Conservation (phyloP, 2,797 vertebrate genomes). For the Notoglanidium macrostoma region DNA sequence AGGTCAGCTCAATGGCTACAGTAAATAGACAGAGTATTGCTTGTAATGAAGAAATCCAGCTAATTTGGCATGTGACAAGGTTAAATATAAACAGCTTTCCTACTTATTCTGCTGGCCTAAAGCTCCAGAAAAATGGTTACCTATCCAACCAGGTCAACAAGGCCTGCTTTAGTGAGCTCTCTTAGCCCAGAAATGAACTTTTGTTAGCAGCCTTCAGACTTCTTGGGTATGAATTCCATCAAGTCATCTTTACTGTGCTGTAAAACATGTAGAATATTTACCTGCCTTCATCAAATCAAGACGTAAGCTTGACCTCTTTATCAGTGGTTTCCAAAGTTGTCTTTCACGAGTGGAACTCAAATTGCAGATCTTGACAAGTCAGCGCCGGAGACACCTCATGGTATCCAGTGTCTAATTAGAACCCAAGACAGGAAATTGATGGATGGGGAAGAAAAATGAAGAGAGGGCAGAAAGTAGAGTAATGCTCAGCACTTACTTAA, state of each 20-base stretch:
- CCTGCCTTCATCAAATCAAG: background rate
- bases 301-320: background rate
- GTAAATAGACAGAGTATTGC: background rate
- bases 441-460: background rate
- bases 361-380: background rate
- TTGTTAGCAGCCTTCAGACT: background rate
- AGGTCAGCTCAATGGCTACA: background rate
- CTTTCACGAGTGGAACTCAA: background rate
- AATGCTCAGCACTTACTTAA: background rate
- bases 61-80: background rate
- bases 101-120: background rate
- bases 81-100: background rate
- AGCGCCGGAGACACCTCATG: background rate
- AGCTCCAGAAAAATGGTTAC: background rate
- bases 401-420: slow-evolving; percentile 24
- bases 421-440: slow-evolving; percentile 32
- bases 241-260: background rate
- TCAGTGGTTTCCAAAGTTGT: background rate
- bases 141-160: background rate
- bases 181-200: background rate
- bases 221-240: too few species aligned
- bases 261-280: background rate
- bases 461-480: background rate
- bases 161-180: background rate
- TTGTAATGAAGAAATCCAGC: background rate